Conservation (phyloP, 2,113 vertebrate species). For the Morone saxatilis region DNA sequence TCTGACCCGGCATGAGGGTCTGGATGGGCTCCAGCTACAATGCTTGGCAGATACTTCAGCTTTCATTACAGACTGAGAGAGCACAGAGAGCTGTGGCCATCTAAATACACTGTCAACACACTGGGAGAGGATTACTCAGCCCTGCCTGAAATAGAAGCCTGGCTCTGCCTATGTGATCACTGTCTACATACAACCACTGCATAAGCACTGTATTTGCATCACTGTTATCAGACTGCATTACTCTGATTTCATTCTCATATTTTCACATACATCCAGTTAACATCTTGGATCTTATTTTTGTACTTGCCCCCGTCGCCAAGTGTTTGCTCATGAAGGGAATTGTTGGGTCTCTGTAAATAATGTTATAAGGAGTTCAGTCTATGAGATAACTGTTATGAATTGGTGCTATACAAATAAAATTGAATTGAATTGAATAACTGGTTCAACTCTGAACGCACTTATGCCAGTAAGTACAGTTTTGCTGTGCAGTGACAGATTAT, state of each 20-base stretch:
- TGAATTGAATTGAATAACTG: neutral
- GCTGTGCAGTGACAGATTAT: neutral
- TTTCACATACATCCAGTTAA: neutral
- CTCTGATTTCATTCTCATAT: neutral
- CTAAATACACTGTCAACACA: slow-evolving; percentile 22
- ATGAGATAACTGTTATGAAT: too few relatives aligned
- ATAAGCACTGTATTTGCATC: slow-evolving; percentile 1
- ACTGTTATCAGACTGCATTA: neutral
- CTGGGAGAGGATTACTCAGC: slow-evolving; percentile 38
- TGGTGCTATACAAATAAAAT: too few relatives aligned
- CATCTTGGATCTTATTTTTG: neutral
- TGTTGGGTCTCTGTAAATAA: too few relatives aligned
- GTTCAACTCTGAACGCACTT: neutral
- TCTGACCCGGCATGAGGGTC: slow-evolving; percentile 42
- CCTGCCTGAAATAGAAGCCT: slow-evolving; percentile 29
- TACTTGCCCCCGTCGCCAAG: neutral
- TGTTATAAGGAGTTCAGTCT: too few relatives aligned
- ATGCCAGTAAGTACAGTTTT: neutral
- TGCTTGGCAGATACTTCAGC: slow-evolving; percentile 39
- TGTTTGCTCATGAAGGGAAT: too few relatives aligned
- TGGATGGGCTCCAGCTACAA: slow-evolving; percentile 48
- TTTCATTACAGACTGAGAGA: slow-evolving; percentile 46
- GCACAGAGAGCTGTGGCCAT: slow-evolving; percentile 17
- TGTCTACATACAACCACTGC: slow-evolving; percentile 15
- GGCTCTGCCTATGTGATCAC: slow-evolving; percentile 6